These are phyloP conservation scores for Neostethus bicornis DNA, from an alignment of 2,797 vertebrate species.

Conservation along the genomic window DNA sequence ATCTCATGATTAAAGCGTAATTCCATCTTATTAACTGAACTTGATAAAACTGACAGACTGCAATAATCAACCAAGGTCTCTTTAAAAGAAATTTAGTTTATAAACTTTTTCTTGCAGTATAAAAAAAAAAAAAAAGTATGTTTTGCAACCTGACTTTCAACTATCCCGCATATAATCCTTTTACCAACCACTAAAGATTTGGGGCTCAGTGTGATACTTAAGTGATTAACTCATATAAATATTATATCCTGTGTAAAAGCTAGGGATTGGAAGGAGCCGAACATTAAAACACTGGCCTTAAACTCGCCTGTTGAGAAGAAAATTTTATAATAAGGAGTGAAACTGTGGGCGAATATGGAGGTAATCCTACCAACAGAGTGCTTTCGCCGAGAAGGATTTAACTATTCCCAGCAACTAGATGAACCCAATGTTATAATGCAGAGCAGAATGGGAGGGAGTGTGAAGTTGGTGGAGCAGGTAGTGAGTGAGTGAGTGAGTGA, in stretches of 20 bases:
- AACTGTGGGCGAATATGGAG: slow-evolving; percentile 58
- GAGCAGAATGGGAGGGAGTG: slow-evolving; percentile 29
- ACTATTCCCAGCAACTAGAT: slow-evolving; percentile 73
- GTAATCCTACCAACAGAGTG: slow-evolving; percentile 77
- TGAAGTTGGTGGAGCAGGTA: slow-evolving; percentile 38
- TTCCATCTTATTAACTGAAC: slow-evolving; percentile 38
- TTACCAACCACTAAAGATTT: slow-evolving; percentile 61
- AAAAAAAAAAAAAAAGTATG: slow-evolving; percentile 61
- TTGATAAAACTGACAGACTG: slow-evolving; percentile 28
- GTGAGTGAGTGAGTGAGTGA: slow-evolving; percentile 21
- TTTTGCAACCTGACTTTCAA: slow-evolving; percentile 75
- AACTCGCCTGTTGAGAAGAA: slow-evolving; percentile 60
- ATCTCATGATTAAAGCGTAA: slow-evolving; percentile 27
- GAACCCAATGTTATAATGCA: slow-evolving; percentile 62
- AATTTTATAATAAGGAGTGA: slow-evolving; percentile 64
- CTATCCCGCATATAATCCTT: slow-evolving; percentile 67
- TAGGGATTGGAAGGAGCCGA: slow-evolving; percentile 63
- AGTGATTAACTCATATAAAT: slow-evolving; percentile 78
- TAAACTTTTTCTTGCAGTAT: slow-evolving; percentile 50
- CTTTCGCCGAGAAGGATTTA: slow-evolving; percentile 70
- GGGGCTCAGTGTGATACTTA: slow-evolving; percentile 60
- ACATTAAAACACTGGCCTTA: slow-evolving; percentile 75
- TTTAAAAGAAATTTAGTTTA: slow-evolving; percentile 51
- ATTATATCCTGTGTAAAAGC: slow-evolving; percentile 70
- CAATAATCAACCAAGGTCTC: slow-evolving; percentile 30